Evolutionary conservation across 2,113 vertebrate species (phyloP), one percentile per base, ranked within the genome.

Genomic region (Garra rufa): DNA sequence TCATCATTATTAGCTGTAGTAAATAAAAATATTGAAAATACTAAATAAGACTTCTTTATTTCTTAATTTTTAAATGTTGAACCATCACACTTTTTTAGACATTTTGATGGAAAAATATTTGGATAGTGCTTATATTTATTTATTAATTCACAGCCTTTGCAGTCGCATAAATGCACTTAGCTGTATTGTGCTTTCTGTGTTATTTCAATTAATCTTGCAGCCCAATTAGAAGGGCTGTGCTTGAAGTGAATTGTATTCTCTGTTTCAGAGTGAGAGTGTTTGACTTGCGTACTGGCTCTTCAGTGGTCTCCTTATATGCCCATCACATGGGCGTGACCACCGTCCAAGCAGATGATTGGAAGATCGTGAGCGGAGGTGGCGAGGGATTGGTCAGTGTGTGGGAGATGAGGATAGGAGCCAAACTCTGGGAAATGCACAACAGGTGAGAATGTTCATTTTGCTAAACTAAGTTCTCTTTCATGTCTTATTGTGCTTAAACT

Each of bases 381-480:
- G 98, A 99, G 44, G 98, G 98, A 3, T 85, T 99, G 91, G 93
- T 98, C 71, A 97, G 96, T 0, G 96, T 98, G 63, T 99, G 98
- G 98, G 98, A 99, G 87, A 96, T 95, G 77, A 95, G 97, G 76
- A 98, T 95, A 95, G 95, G 90, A 86, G 92, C 95, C 3, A 99
- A 98, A 34, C 95, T 99, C 38, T 99, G 98, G 97, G 98, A 99
- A 91, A 98, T 96, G 90, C 96, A 99, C 28, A 96, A 98, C 92
- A 96, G 97, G 98, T 99, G 70, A 86, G 34, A 46, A 24, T 34
- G 59, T 48, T 55, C 7, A 9, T 55, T 55, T n/a, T n/a, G n/a
- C n/a, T n/a, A n/a, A n/a, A n/a, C n/a, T n/a, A n/a, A n/a, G n/a
- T n/a, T n/a, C n/a, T n/a, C n/a, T n/a, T n/a, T n/a, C n/a, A n/a